Base-by-base conservation (phyloP, 2,888 invertebrate species). In the Drosophila bunnanda region DNA sequence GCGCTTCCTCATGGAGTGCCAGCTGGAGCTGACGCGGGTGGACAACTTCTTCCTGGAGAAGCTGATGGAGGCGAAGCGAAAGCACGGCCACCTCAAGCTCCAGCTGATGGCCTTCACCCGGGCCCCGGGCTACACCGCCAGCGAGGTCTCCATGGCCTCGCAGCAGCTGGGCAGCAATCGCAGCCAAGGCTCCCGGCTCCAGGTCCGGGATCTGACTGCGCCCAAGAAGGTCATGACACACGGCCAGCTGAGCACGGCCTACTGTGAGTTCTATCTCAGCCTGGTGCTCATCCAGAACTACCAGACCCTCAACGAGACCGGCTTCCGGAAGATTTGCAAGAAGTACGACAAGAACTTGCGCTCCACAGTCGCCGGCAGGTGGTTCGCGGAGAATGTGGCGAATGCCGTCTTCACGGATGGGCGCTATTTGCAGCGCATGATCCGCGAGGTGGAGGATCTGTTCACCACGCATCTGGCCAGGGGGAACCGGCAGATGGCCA, bases 271-370 rank as follows among this genome's bases (percentile, higher is more conserved):
- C 93, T 99, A 99, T 92, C 94, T 99, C 30, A 97, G 97, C 82
- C 93, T 99, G 46, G 98, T 99, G 79, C 93, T 99, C 17, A 93
- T 99, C 61, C 99, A 99, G 93, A 99, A 99, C 92, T 99, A 98
- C 91, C 98, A 99, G 93, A 97, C 97, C 88, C 93, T 99, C 39
- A 99, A 99, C 93, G 97, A 97, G 90, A 99, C 98, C 2, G 99
- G 99, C 3, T 99, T 99, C 93, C 94, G 99, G 72, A 99, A 99
- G 93, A 99, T 99, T 90, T 94, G 99, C 77, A 99, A 99, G 92
- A 99, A 99, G 93, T 98, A 99, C 91, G 99, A 99, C 93, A 99
- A 99, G 95, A 57, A 89, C n/a, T 13, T 98, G 90, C 94, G 94
- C 62, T 96, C 96, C 54, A 96, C 95, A 73, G 93, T 94, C 77